Conservation (phyloP, 2,113 vertebrate genomes). For the Tragelaphus strepsiceros region DNA sequence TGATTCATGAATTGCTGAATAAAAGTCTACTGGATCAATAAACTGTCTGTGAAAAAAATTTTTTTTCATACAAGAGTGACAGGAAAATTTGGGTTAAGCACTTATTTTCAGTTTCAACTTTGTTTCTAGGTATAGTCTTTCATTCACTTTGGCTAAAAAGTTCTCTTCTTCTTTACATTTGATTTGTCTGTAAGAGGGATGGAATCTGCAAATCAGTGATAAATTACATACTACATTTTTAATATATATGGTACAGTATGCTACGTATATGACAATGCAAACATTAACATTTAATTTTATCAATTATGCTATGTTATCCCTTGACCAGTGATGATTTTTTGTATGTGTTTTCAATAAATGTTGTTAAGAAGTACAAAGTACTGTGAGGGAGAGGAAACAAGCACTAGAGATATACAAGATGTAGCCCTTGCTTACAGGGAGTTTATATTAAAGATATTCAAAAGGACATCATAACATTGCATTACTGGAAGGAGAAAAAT, state of each 20-base stretch:
- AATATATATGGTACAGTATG: neutral
- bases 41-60: neutral
- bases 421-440: fast-evolving
- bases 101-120: neutral
- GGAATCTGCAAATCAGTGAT: neutral
- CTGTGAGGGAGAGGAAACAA: neutral
- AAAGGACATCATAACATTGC: neutral
- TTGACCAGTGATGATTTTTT: neutral
- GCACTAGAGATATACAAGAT: neutral
- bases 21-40: neutral
- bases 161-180: neutral
- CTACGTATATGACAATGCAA: neutral
- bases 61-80: neutral
- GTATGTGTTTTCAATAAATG: neutral
- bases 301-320: neutral
- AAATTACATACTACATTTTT: neutral
- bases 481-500: neutral
- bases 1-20: neutral
- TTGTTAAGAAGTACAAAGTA: neutral
- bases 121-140: neutral
- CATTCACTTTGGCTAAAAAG: neutral
- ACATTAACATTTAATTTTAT: neutral
- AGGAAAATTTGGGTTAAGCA: neutral
- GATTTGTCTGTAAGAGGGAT: neutral
- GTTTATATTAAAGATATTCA: neutral